Base-by-base conservation (phyloP, 2,113 vertebrate genomes). In the Cairina moschata region DNA sequence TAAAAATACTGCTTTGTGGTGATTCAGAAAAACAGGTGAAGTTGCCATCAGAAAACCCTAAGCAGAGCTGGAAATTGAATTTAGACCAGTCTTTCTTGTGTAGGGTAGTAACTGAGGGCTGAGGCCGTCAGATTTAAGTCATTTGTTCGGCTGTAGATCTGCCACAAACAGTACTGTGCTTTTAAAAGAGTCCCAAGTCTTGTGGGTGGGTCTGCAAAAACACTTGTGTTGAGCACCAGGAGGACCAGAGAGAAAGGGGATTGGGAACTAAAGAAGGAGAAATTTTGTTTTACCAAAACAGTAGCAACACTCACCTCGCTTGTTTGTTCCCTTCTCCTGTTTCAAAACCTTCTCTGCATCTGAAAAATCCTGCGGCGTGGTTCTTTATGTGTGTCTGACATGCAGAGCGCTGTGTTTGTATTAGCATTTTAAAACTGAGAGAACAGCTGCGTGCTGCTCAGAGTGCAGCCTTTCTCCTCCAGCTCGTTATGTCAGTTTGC, bases 401-500 rank as follows among this genome's bases (percentile, higher is more conserved):
- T 25, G 18, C 16, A 0, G 42, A 34, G 66, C 8, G 22, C 38
- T 44, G 32, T 38, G 80, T 66, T 93, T 82, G 25, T 6, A 86
- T 97, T 94, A 94, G 91, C 96, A 87, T 96, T 94, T 96, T 83
- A 93, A 94, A 96, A 84, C 79, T 26, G 68, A 90, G 91, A 13
- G 62, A 95, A 38, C 97, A 98, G 97, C 97, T 98, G 97, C 13
- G 38, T 38, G 72, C 93, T 96, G 86, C 88, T 92, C 92, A 72
- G 93, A 83, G 91, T 11, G 42, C 84, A 91, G 82, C 58, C 75
- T 80, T 79, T 93, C 62, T 85, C 56, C 93, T 96, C 86, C 77
- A 93, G 93, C 83, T 89, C 60, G 34, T 93, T 84, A 82, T 13
- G 81, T 54, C 38, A 6, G 9, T 60, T 81, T 88, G 55, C 63